These are phyloP conservation scores for Epinephelus malabaricus DNA, from an alignment of 2,797 vertebrate species.

Conservation along the genomic window DNA sequence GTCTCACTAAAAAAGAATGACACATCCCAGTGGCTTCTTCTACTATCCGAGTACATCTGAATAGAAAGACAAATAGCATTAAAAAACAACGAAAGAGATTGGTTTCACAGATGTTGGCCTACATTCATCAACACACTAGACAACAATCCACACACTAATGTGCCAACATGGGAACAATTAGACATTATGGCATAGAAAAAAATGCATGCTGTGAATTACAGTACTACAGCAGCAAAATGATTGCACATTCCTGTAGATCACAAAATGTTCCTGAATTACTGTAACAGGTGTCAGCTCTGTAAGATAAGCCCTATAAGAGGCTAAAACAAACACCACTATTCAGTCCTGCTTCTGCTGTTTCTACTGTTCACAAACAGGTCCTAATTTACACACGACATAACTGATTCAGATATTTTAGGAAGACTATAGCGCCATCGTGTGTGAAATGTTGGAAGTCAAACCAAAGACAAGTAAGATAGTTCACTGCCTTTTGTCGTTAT, in stretches of 20 bases:
- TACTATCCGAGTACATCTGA: too few relatives aligned
- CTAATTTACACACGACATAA: not conserved
- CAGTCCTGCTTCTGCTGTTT: not conserved
- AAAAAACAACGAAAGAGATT: too few relatives aligned
- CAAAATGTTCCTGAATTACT: not conserved
- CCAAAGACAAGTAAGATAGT: not conserved
- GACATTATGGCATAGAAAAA: not conserved
- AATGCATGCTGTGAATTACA: not conserved
- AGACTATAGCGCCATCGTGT: slow-evolving; percentile 30
- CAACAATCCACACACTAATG: not conserved
- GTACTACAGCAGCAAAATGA: not conserved
- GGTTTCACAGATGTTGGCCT: too few relatives aligned
- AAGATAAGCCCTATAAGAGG: not conserved
- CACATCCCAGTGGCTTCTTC: too few relatives aligned
- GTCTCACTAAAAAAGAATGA: too few relatives aligned
- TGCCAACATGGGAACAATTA: too few relatives aligned
- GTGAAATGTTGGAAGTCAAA: not conserved
- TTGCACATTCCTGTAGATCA: not conserved
- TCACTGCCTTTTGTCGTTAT: not conserved
- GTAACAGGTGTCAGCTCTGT: not conserved
- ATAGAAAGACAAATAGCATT: too few relatives aligned
- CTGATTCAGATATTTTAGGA: not conserved
- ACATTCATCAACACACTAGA: too few relatives aligned
- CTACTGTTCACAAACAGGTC: not conserved
- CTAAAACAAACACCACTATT: too few relatives aligned